Evolutionary conservation across 2,113 vertebrate genomes (phyloP).

Genomic region (Mus spicilegus): DNA sequence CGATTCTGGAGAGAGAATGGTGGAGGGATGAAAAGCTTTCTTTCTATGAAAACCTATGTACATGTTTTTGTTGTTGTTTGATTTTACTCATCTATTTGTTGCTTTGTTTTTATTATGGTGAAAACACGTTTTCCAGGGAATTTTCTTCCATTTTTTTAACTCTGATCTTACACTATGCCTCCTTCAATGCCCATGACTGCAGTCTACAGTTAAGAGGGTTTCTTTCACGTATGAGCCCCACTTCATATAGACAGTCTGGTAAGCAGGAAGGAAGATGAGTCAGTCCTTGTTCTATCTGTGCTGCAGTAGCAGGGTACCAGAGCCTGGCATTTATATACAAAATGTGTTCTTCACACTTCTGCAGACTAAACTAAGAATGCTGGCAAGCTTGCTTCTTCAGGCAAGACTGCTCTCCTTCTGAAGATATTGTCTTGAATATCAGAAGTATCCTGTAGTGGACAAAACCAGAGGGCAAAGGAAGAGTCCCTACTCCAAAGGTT

Average conservation of each 20-base stretch:
- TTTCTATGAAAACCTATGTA: neutral
- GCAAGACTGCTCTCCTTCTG: neutral
- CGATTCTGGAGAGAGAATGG: neutral
- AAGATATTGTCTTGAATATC: neutral
- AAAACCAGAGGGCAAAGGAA: neutral
- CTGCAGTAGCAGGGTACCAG: neutral
- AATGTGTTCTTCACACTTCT: neutral
- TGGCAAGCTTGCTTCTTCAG: neutral
- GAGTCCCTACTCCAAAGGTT: neutral
- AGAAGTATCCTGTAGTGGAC: no score
- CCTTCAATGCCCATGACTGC: neutral
- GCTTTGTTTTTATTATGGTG: neutral
- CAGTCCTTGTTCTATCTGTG: neutral
- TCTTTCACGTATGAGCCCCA: neutral
- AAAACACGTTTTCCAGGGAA: neutral
- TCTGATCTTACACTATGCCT: neutral
- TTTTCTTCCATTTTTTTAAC: constrained; percentile 5
- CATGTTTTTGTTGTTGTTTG: neutral
- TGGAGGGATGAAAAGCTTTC: no score
- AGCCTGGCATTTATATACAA: neutral
- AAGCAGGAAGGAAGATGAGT: neutral
- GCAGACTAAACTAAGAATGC: neutral
- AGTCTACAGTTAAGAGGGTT: neutral
- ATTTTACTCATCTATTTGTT: neutral
- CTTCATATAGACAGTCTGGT: neutral